Conservation (phyloP, 2,113 vertebrate genomes). For the Tamias sibiricus region DNA sequence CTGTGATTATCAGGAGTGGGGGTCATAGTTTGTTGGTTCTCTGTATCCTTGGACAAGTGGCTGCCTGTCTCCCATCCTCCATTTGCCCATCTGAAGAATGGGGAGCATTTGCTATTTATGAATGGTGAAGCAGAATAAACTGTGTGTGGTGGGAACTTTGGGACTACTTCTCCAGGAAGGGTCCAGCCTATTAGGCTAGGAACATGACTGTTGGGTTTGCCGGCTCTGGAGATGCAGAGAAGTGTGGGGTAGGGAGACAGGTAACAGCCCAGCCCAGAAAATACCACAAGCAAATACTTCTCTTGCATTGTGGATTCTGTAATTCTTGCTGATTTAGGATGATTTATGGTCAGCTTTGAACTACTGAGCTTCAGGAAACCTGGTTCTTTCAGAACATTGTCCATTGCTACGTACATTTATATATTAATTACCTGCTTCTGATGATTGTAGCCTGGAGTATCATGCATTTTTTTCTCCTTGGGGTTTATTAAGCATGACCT, state of each 20-base stretch:
- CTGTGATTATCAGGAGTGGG: conserved; percentile 42
- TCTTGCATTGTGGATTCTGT: conserved; percentile 51
- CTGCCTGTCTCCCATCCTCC: conserved; percentile 35
- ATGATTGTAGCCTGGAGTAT: conserved; percentile 68
- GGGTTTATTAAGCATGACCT: conserved; percentile 74
- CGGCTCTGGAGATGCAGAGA: conserved; percentile 43
- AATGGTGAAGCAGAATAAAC: conserved; percentile 32
- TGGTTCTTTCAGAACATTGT: conserved; percentile 73
- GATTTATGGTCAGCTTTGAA: conserved; percentile 76
- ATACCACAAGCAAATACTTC: conserved; percentile 53
- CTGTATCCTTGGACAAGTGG: conserved; percentile 59
- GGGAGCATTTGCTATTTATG: conserved; percentile 28
- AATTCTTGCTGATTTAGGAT: conserved; percentile 66
- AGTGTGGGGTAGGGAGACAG: conserved; percentile 38
- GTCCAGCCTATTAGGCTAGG: conserved; percentile 2
- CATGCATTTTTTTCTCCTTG: conserved; percentile 73
- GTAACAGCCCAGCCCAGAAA: conserved; percentile 64
- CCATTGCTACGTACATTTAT: conserved; percentile 47
- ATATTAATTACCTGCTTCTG: conserved; percentile 66
- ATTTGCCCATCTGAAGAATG: conserved; percentile 53
- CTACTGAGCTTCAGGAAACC: conserved; percentile 68
- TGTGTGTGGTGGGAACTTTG: conserved; percentile 29
- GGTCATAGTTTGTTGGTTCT: conserved; percentile 59
- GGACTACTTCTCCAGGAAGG: conserved; percentile 36
- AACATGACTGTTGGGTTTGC: conserved; percentile 6